A percentile compares a stretch with the other conserved stretches of the same genome.
phyloP scores from a whole-genome alignment of 2,888 invertebrate genomes.

The Tuta absoluta region DNA sequence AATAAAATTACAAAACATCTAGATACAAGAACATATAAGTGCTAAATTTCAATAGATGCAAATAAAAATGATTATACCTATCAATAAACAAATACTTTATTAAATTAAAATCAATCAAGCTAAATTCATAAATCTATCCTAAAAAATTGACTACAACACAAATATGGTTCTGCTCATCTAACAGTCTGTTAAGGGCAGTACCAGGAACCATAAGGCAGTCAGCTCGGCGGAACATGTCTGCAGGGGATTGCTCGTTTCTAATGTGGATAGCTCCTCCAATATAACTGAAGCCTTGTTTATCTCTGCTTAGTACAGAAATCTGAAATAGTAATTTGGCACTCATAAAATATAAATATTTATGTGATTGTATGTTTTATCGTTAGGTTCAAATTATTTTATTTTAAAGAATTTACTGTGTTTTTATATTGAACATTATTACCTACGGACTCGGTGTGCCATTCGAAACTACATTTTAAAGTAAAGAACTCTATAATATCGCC shows the following conservation, averaged over 20 bases:
- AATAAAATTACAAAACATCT: too few species aligned
- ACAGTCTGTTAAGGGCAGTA: constrained; percentile 39
- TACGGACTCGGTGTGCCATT: neutral
- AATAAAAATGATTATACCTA: too few species aligned
- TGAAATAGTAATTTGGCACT: constrained; percentile 27
- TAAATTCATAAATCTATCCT: constrained; percentile 30
- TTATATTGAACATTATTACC: too few species aligned
- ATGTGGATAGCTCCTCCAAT: constrained; percentile 47
- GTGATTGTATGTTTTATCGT: too few species aligned
- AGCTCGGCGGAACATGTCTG: constrained; percentile 38
- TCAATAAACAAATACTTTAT: neutral
- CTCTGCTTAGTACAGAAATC: constrained; percentile 43
- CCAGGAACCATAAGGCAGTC: constrained; percentile 46
- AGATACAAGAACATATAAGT: too few species aligned
- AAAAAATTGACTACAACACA: constrained; percentile 41
- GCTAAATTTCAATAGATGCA: too few species aligned
- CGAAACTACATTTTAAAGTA: too few species aligned
- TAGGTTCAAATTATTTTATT: too few species aligned
- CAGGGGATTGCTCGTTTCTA: constrained; percentile 43
- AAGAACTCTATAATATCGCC: too few species aligned
- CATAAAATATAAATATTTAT: too few species aligned
- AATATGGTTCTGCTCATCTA: constrained; percentile 39
- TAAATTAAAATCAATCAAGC: neutral
- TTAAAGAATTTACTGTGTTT: too few species aligned
- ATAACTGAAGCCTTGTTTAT: constrained; percentile 46